Percentiles rank a stretch among this genome's conserved stretches.
Evolutionary conservation across 1,140 invertebrate species (phyloP).

Genomic region (Cotesia typhae): DNA sequence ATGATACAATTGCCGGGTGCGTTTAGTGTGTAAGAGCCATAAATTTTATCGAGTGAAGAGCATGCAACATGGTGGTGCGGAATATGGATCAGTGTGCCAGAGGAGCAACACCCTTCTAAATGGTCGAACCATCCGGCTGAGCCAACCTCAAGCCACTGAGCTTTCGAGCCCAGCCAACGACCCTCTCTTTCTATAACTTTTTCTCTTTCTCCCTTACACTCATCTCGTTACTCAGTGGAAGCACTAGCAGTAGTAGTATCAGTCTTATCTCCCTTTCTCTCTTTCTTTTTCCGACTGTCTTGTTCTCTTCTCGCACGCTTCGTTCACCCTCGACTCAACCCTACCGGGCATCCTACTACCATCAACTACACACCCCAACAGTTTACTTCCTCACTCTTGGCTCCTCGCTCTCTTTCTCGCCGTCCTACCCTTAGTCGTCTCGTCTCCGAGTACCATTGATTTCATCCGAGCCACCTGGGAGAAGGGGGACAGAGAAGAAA

Average conservation of each 20-base stretch:
- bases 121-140: constrained; percentile 38
- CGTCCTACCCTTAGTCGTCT: background rate
- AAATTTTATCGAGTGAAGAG: constrained; percentile 17
- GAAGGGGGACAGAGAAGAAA: constrained; percentile 17
- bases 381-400: constrained; percentile 10
- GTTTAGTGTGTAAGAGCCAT: background rate
- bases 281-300: background rate
- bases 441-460: constrained; percentile 45
- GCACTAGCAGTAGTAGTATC: too few relatives aligned
- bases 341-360: constrained; percentile 9
- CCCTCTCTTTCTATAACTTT: background rate
- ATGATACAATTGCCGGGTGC: background rate
- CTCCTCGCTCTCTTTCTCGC: background rate
- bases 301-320: background rate
- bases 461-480: constrained; percentile 42
- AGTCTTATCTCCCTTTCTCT: constrained; percentile 13
- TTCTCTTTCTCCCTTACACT: constrained; percentile 2
- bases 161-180: constrained; percentile 22
- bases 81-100: constrained; percentile 63
- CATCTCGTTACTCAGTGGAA: background rate
- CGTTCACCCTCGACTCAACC: constrained; percentile 13
- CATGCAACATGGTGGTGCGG: constrained; percentile 41
- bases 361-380: constrained; percentile 15
- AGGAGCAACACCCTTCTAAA: constrained; percentile 53
- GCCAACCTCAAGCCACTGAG: constrained; percentile 29